Evolutionary conservation across 2,888 invertebrate species (phyloP), one percentile per base, ranked within the genome.

Genomic region (Diadromus collaris): DNA sequence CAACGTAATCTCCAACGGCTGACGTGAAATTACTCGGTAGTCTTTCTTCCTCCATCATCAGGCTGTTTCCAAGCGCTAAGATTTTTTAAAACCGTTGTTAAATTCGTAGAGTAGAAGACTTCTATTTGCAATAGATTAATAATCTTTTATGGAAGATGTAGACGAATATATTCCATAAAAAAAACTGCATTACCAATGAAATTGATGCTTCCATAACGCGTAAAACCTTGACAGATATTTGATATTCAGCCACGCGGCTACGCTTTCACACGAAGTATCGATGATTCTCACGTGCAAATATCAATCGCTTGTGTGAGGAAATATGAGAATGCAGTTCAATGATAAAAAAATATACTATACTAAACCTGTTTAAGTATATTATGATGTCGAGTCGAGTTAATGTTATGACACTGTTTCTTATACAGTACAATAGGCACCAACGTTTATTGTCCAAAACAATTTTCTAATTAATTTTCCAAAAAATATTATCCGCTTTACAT

Each of bases 1-100:
- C 94, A 72, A 95, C 95, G 88, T 94, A 94, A 83, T 96, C 96
- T 34, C 96, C 96, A 71, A 96, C 95, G 82, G 94, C 93, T 82
- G 96, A 95, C 79, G 94, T 94, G 85, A 95, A 92, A 74, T 90
- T 90, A 76, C 81, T 88, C 46, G 89, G 87, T 67, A 88, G 88
- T 67, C 88, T 88, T 61, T 90, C 90, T 78, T 91, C 90, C 67
- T 91, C 91, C 70, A 89, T 83, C 77, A 90, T 81, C 78, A 90
- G 83, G 82, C 89, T 85, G 76, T 83, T 83, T 81, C 88, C 85
- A 76, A 82, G 82, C 63, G 87, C 91, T 90, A 82, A 24, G 19
- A 34, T 58, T 61, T 6, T 6, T 60, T 46, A 38, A 73, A 73
- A 19, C n/a, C 51, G 13, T 27, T 71, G n/a, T 61, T 34, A 68